phyloP scores from a whole-genome alignment of 2,113 vertebrate genomes.

The Ursus arctos region DNA sequence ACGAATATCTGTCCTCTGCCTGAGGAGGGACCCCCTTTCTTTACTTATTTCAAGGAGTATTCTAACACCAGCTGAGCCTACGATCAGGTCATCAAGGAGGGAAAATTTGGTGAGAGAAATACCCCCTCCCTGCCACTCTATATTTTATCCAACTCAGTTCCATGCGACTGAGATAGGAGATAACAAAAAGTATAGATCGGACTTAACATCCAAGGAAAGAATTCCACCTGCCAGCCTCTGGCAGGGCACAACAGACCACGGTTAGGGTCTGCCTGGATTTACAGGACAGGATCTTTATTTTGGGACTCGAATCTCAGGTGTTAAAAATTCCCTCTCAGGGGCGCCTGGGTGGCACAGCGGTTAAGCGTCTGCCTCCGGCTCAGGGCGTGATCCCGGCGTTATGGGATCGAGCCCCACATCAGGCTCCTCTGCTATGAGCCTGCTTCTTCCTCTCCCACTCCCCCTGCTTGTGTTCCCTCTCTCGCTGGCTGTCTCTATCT shows the following conservation, averaged over 20 bases:
- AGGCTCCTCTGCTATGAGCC: too few relatives aligned
- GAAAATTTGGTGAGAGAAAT: slow-evolving; percentile 8
- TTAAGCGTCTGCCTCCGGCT: too few relatives aligned
- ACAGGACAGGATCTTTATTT: not conserved
- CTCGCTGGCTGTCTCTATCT: too few relatives aligned
- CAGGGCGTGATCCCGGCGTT: too few relatives aligned
- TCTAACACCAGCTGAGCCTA: slow-evolving; percentile 10
- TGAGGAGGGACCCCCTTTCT: not conserved
- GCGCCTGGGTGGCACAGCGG: too few relatives aligned
- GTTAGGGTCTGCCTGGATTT: not conserved
- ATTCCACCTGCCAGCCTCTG: not conserved
- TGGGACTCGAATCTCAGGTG: not conserved
- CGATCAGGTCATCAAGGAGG: not conserved
- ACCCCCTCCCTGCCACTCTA: not conserved
- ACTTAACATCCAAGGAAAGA: slow-evolving; percentile 50
- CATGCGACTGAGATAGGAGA: not conserved
- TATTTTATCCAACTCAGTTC: not conserved
- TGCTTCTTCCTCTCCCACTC: too few relatives aligned
- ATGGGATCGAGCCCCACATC: too few relatives aligned
- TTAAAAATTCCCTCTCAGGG: slow-evolving; percentile 53
- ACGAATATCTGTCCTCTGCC: not conserved
- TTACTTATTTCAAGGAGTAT: not conserved
- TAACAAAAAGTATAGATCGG: not conserved
- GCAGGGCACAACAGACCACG: not conserved
- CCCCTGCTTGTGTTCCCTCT: too few relatives aligned